Percentiles rank a stretch among this genome's conserved stretches.
Evolutionary conservation across 2,888 invertebrate species (phyloP).

Genomic region (Neoitamus cyanurus): DNA sequence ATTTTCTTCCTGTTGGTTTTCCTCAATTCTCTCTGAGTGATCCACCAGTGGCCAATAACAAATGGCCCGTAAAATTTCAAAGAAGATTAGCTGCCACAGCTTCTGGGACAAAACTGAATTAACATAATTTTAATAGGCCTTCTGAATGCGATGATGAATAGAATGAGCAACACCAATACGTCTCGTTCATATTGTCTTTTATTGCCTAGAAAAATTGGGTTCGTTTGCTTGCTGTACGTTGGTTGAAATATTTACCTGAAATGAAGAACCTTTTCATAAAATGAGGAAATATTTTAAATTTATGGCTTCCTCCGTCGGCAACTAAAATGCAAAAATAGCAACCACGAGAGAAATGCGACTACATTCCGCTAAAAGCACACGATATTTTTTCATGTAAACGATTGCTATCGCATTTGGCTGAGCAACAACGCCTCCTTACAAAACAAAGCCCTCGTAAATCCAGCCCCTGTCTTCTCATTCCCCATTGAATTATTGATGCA

Average conservation of each 20-base stretch:
- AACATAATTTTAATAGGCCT: constrained; percentile 34
- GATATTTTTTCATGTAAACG: neutral
- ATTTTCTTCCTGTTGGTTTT: constrained; percentile 27
- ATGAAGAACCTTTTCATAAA: neutral
- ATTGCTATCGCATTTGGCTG: neutral
- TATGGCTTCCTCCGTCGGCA: neutral
- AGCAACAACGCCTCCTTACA: neutral
- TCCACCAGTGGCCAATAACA: constrained; percentile 30
- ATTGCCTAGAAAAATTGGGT: neutral
- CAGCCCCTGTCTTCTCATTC: neutral
- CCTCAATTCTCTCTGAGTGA: neutral
- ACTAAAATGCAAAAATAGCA: neutral
- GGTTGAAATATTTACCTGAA: neutral
- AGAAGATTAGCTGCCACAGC: neutral
- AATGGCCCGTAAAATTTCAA: constrained; percentile 22
- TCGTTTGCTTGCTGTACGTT: neutral
- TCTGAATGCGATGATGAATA: neutral
- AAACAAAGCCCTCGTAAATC: neutral
- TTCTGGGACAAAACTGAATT: neutral
- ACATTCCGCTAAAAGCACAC: neutral
- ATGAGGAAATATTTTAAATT: neutral
- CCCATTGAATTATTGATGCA: constrained; percentile 14
- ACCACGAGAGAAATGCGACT: neutral
- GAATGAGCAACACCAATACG: neutral
- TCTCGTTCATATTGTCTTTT: too few species aligned